Evolutionary conservation across 1,140 invertebrate genomes (phyloP), one percentile per base, ranked within the genome.

Genomic region (Drosophila guanche): DNA sequence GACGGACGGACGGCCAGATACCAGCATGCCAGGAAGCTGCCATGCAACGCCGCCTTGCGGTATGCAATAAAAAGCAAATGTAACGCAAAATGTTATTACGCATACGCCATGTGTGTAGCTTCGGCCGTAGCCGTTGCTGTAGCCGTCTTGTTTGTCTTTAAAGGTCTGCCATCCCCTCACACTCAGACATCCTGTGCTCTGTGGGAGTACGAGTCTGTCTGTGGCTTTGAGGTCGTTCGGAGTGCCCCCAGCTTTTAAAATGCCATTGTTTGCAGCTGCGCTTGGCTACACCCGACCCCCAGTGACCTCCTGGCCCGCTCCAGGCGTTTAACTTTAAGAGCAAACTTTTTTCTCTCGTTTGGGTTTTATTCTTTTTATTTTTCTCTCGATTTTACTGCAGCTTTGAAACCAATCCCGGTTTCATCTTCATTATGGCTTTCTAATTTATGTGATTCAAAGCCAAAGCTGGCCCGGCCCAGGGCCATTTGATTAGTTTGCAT

Each of bases 31-130:
- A 12, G 33, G 33, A 4, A 1, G 51, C 58, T 43, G 58, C 46
- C 48, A 45, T 57, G 51, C 59, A 48, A 51, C 53, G 50, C 46
- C 83, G 84, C 66, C 83, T 83, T 88, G 83, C 75, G 78, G 83
- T 88, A 88, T 88, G 83, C 83, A 88, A 88, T 88, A 88, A 88
- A 88, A 88, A 88, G 75, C 83, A 88, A 88, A 88, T 88, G 83
- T 88, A 88, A 79, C 83, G 83, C 83, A 88, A 89, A 88, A 76
- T 88, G 70, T 86, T 83, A 88, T 86, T 88, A 83, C 83, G 84
- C 66, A 83, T 83, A 88, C 83, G 78, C 83, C 65, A 80, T 86
- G 45, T 73, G 57, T 52, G 56, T 23, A 29, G 71, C 55, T 52
- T 48, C 25, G 33, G 33, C 10, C 33, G 33, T 37, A 37, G 33